phyloP scores from a whole-genome alignment of 2,888 invertebrate species.

The Brenthis ino region DNA sequence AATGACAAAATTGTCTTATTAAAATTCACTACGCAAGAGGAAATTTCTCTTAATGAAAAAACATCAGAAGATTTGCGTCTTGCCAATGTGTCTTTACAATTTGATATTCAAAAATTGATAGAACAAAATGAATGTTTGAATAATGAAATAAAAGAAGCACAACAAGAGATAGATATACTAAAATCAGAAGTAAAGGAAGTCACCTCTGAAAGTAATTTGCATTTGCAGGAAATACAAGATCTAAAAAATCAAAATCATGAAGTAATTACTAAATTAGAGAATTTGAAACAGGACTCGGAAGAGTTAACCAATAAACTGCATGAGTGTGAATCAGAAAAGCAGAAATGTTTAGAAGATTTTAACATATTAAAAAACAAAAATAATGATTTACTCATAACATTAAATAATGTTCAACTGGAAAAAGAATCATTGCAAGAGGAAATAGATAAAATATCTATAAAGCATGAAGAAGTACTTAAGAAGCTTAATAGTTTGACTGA shows the following conservation, averaged over 20 bases:
- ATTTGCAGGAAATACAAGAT: conserved; percentile 41
- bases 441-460: conserved; percentile 44
- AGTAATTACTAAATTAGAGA: conserved; percentile 36
- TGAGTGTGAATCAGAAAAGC: conserved; percentile 28
- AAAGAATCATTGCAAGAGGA: conserved; percentile 43
- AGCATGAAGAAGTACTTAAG: conserved; percentile 41
- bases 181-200: conserved; percentile 42
- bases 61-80: conserved; percentile 39
- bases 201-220: conserved; percentile 38
- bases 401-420: conserved; percentile 37
- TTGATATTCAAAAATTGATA: conserved; percentile 43
- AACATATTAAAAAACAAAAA: conserved; percentile 43
- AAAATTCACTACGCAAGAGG: conserved; percentile 26
- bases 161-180: conserved; percentile 49
- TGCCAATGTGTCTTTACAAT: conserved; percentile 45
- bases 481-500: conserved; percentile 32
- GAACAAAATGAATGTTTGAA: conserved; percentile 42
- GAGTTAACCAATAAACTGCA: conserved; percentile 32
- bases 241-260: conserved; percentile 37
- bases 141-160: conserved; percentile 45
- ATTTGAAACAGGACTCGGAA: conserved; percentile 37
- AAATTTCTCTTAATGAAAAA: conserved; percentile 32
- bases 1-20: conserved; percentile 40
- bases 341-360: conserved; percentile 38
- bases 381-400: conserved; percentile 29